These are phyloP conservation scores for Sebastes goodei DNA, from an alignment of 2,797 vertebrate genomes.

Conservation along the genomic window DNA sequence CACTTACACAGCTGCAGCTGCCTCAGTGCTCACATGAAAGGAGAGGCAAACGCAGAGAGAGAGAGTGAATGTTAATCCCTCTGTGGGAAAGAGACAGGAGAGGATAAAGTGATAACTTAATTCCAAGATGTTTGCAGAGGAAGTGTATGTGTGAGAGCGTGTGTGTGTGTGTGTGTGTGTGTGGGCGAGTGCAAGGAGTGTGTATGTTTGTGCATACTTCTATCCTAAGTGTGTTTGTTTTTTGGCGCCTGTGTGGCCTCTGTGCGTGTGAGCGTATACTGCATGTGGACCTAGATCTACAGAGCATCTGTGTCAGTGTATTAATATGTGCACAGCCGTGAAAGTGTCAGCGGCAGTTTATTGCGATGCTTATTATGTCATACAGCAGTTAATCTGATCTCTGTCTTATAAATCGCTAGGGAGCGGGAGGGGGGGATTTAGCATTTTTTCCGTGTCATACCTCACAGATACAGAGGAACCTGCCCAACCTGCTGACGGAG, in stretches of 20 bases:
- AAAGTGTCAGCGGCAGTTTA: conserved; percentile 68
- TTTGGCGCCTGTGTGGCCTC: conserved; percentile 17
- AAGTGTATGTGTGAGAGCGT: conserved; percentile 45
- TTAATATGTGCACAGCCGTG: conserved; percentile 46
- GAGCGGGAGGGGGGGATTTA: neutral
- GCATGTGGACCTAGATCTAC: neutral
- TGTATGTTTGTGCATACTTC: conserved; percentile 34
- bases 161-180: conserved; percentile 20
- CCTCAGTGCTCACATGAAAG: conserved; percentile 74
- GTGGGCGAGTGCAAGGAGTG: conserved; percentile 23
- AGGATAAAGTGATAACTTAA: conserved; percentile 78
- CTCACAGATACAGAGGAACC: conserved; percentile 31
- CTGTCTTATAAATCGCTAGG: conserved; percentile 46
- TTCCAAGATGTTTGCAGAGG: conserved; percentile 72
- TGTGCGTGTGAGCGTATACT: neutral
- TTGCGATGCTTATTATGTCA: conserved; percentile 62
- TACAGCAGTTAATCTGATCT: conserved; percentile 65
- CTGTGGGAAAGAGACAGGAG: conserved; percentile 74
- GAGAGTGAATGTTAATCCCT: conserved; percentile 73
- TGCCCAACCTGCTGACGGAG: conserved; percentile 42
- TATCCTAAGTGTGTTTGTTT: conserved; percentile 27
- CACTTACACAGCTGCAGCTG: conserved; percentile 76
- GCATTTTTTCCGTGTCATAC: conserved; percentile 53
- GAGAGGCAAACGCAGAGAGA: conserved; percentile 53
- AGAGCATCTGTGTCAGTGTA: conserved; percentile 32